These are phyloP conservation scores for Boloria euphrosyne DNA, from an alignment of 2,888 invertebrate species.

Conservation along the genomic window DNA sequence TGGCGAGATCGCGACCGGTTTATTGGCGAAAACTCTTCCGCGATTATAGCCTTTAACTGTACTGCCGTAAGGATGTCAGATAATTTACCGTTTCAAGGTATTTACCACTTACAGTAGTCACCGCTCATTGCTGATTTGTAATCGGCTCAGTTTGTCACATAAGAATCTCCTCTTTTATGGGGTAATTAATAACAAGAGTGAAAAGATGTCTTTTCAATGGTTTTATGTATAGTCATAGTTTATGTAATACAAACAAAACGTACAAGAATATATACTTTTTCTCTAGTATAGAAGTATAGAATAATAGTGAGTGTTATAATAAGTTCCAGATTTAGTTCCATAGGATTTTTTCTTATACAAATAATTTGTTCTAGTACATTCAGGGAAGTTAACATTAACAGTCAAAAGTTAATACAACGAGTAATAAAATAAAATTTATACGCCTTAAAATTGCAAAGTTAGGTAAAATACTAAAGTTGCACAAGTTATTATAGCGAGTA, in stretches of 20 bases:
- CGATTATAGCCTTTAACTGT: conserved; percentile 5
- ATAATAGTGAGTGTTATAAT: too few relatives aligned
- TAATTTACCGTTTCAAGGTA: conserved; percentile 13
- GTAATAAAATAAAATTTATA: conserved; percentile 8
- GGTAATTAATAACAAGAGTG: too few relatives aligned
- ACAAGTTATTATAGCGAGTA: conserved; percentile 15
- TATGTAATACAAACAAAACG: too few relatives aligned
- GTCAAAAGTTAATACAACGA: conserved; percentile 6
- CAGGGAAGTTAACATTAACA: not conserved
- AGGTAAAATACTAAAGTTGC: conserved; percentile 15
- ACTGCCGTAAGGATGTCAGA: conserved; percentile 1
- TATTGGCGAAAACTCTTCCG: not conserved
- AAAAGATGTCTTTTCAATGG: too few relatives aligned
- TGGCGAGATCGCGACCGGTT: conserved; percentile 13
- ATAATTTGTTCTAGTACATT: too few relatives aligned
- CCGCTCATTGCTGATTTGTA: conserved; percentile 8
- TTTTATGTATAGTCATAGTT: too few relatives aligned
- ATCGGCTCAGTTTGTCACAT: not conserved
- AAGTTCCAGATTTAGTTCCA: too few relatives aligned
- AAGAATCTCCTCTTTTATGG: too few relatives aligned
- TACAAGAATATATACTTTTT: too few relatives aligned
- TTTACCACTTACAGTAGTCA: not conserved
- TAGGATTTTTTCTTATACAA: too few relatives aligned
- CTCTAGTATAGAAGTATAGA: too few relatives aligned
- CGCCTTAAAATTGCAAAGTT: conserved; percentile 17